phyloP scores from a whole-genome alignment of 2,888 invertebrate genomes.

The Arge pagana region DNA sequence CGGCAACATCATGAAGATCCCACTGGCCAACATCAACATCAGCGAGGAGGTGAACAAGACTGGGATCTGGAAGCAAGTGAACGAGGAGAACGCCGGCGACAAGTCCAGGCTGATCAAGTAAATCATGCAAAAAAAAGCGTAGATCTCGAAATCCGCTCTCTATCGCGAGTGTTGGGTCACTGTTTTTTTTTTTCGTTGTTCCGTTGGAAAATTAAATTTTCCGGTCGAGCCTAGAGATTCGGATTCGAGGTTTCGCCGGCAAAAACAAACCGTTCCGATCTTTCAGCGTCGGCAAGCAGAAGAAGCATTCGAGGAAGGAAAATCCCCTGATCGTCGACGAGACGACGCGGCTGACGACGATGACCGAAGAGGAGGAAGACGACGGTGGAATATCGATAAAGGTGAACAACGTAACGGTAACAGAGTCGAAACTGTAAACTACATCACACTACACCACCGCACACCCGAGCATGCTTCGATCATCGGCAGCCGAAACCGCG shows the following conservation, averaged over 20 bases:
- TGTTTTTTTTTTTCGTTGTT: not conserved
- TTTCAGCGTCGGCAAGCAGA: slow-evolving; percentile 65
- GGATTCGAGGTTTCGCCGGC: not conserved
- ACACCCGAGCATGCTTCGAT: slow-evolving; percentile 43
- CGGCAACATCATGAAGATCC: slow-evolving; percentile 89
- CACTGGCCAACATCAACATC: slow-evolving; percentile 83
- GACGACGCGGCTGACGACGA: slow-evolving; percentile 74
- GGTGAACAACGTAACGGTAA: slow-evolving; percentile 60
- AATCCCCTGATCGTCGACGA: slow-evolving; percentile 61
- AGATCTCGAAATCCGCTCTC: no score
- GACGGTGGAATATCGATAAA: slow-evolving; percentile 68
- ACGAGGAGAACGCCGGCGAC: slow-evolving; percentile 66
- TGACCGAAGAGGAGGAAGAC: slow-evolving; percentile 86
- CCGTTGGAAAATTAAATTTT: not conserved
- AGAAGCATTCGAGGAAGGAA: slow-evolving; percentile 73
- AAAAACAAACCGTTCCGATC: slow-evolving; percentile 7
- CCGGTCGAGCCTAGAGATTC: not conserved
- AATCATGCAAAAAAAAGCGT: no score
- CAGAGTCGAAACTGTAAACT: slow-evolving; percentile 47
- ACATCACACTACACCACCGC: slow-evolving; percentile 37
- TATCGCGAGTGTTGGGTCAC: no score
- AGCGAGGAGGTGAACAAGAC: slow-evolving; percentile 93
- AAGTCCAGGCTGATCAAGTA: slow-evolving; percentile 49
- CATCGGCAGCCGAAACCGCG: slow-evolving; percentile 52
- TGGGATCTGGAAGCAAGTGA: slow-evolving; percentile 92